Evolutionary conservation across 2,113 vertebrate species (phyloP).

Genomic region (Tragulus kanchil): DNA sequence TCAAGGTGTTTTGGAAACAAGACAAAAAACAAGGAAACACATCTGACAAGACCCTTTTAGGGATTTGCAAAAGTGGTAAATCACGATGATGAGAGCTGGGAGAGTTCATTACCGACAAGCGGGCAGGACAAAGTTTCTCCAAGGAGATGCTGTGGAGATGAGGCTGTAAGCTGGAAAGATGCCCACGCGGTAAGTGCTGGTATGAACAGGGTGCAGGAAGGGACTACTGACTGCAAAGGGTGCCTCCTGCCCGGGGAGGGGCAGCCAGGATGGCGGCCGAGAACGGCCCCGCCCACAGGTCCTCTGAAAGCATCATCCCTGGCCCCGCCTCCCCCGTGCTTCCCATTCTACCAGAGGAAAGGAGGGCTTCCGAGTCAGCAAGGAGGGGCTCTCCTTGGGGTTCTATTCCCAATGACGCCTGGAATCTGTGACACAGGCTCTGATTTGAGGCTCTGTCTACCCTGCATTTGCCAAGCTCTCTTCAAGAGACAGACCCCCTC

Average conservation of each 20-base stretch:
- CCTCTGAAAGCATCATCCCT: background rate
- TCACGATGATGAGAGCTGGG: background rate
- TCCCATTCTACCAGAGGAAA: background rate
- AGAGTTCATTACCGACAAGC: background rate
- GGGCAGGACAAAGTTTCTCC: background rate
- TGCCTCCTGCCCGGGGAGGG: background rate
- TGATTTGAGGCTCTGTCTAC: background rate
- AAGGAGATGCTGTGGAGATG: rapidly evolving
- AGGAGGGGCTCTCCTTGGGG: background rate
- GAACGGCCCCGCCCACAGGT: background rate
- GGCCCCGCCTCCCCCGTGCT: background rate
- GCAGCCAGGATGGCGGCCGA: background rate
- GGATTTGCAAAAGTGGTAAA: background rate
- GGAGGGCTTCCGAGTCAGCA: background rate
- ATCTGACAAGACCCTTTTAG: background rate
- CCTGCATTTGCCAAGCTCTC: background rate
- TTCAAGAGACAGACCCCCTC: background rate
- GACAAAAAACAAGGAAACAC: background rate
- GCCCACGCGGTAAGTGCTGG: background rate
- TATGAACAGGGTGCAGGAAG: background rate
- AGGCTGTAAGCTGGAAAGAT: background rate
- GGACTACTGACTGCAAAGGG: background rate
- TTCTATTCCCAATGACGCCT: background rate
- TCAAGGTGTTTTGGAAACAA: background rate
- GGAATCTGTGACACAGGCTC: background rate